Percentiles rank a stretch among this genome's conserved stretches.
Evolutionary conservation across 1,140 invertebrate genomes (phyloP).

Genomic region (Sinonovacula constricta): DNA sequence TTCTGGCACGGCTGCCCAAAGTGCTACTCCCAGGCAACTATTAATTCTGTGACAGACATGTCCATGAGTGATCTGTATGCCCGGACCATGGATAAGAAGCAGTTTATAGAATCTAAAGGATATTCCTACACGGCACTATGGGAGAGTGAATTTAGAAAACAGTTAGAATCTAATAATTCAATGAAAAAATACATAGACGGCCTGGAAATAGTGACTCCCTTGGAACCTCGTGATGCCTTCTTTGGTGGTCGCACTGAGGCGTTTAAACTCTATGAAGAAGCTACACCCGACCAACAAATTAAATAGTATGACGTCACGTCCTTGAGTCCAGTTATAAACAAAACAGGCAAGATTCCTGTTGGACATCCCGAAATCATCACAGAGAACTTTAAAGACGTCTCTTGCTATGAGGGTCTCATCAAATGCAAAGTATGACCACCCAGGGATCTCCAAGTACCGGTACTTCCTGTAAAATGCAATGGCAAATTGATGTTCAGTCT

Average conservation of each 20-base stretch:
- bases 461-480: slow-evolving; percentile 13
- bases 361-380: slow-evolving; percentile 13
- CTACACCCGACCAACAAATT: not conserved
- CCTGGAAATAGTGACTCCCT: slow-evolving; percentile 3
- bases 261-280: slow-evolving; percentile 7
- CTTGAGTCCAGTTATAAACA: slow-evolving; percentile 1
- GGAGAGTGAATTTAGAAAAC: slow-evolving; percentile 15
- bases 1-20: slow-evolving; percentile 57
- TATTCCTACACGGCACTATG: not conserved
- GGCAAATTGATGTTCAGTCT: slow-evolving; percentile 18
- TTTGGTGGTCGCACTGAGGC: slow-evolving; percentile 12
- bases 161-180: not conserved
- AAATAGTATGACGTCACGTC: slow-evolving; percentile 29
- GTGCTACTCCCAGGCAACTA: slow-evolving; percentile 25
- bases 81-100: slow-evolving; percentile 6
- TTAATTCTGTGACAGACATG: slow-evolving; percentile 1
- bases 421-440: slow-evolving; percentile 24
- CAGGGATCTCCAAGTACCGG: not conserved
- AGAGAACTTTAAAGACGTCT: slow-evolving; percentile 6
- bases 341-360: slow-evolving; percentile 17
- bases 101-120: slow-evolving; percentile 2
- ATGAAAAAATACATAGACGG: slow-evolving; percentile 8
- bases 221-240: slow-evolving; percentile 27
- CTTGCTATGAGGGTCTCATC: slow-evolving; percentile 7
- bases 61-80: slow-evolving; percentile 38